These are phyloP conservation scores for Pleuronectes platessa DNA, from an alignment of 2,113 vertebrate genomes.

Conservation along the genomic window DNA sequence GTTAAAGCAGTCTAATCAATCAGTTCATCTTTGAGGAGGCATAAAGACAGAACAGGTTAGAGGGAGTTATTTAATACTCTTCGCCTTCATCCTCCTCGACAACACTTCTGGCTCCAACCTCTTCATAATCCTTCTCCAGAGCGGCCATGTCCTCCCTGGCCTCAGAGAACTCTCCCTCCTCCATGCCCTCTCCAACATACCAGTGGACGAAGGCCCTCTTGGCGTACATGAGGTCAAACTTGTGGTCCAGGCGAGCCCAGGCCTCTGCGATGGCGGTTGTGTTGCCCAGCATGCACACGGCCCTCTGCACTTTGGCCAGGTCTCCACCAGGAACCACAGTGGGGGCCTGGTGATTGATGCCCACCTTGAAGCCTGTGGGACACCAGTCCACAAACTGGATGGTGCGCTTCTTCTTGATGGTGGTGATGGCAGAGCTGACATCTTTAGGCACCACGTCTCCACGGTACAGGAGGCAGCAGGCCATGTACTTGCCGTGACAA, in stretches of 20 bases:
- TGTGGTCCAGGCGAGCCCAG: constrained; percentile 89
- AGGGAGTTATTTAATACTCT: too few species aligned
- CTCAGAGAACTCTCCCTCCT: too few species aligned
- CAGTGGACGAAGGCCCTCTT: too few species aligned
- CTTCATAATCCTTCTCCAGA: too few species aligned
- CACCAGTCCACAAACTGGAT: constrained; percentile 82
- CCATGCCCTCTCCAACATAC: too few species aligned
- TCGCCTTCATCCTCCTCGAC: too few species aligned
- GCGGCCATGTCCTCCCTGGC: too few species aligned
- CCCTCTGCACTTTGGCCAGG: constrained; percentile 87
- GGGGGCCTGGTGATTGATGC: constrained; percentile 87
- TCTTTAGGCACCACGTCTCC: constrained; percentile 89
- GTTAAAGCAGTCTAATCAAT: too few species aligned
- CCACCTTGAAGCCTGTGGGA: constrained; percentile 83
- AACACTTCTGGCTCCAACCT: too few species aligned
- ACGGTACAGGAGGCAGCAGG: constrained; percentile 84
- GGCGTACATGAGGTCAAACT: constrained; percentile 82
- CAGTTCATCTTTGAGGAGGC: too few species aligned
- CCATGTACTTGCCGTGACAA: constrained; percentile 88
- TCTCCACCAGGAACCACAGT: constrained; percentile 88
- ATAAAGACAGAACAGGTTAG: too few species aligned
- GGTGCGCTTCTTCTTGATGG: constrained; percentile 86
- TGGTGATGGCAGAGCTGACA: constrained; percentile 87
- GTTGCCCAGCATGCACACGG: constrained; percentile 90
- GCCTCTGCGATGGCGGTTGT: constrained; percentile 89